Evolutionary conservation across 2,797 vertebrate species (phyloP).

Genomic region (Bovichtus diacanthus): DNA sequence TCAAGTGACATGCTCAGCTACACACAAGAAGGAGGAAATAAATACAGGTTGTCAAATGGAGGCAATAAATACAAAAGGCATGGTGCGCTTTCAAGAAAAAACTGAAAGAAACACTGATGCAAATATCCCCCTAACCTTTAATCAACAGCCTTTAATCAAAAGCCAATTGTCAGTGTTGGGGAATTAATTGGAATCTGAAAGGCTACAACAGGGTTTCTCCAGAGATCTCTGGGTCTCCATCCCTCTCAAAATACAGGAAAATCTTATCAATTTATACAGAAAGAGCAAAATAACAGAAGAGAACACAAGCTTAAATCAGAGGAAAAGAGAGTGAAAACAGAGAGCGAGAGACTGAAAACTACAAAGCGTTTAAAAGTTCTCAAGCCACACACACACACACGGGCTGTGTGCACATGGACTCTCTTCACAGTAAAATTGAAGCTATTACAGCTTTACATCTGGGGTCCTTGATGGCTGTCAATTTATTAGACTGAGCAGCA

Average conservation of each 20-base stretch:
- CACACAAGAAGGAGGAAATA: conserved; percentile 24
- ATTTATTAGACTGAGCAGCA: conserved; percentile 24
- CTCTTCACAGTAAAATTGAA: not conserved
- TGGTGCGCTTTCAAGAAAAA: conserved; percentile 16
- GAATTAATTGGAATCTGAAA: conserved; percentile 52
- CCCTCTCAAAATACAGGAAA: not conserved
- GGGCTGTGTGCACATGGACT: conserved; percentile 9
- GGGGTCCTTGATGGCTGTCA: conserved; percentile 6
- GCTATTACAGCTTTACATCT: conserved; percentile 13
- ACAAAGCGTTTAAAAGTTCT: conserved; percentile 33
- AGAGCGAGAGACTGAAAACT: conserved; percentile 3
- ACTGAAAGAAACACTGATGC: conserved; percentile 32
- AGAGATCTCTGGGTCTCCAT: conserved; percentile 31
- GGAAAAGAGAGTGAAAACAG: not conserved
- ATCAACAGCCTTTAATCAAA: conserved; percentile 73
- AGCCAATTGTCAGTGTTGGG: conserved; percentile 51
- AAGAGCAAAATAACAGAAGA: conserved; percentile 22
- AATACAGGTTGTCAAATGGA: conserved; percentile 48
- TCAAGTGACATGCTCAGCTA: conserved; percentile 33
- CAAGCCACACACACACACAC: too few relatives aligned
- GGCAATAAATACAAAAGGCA: conserved; percentile 49
- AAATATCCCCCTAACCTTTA: conserved; percentile 55
- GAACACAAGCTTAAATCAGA: conserved; percentile 17
- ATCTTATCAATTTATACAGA: not conserved
- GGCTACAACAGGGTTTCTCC: conserved; percentile 15